These are phyloP conservation scores for Sarotherodon lohbergeri DNA, from an alignment of 2,113 vertebrate species.

Conservation along the genomic window DNA sequence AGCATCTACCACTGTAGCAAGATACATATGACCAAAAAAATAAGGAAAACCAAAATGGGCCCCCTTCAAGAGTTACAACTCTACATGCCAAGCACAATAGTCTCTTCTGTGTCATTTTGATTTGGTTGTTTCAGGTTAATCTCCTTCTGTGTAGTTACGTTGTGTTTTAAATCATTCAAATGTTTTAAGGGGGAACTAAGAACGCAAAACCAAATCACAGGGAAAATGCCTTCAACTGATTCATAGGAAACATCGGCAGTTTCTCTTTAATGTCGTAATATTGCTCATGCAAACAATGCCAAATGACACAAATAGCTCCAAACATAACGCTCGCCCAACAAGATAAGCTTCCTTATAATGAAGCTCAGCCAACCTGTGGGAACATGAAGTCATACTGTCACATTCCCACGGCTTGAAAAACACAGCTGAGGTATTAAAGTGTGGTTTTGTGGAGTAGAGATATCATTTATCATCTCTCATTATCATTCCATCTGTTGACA, in stretches of 20 bases:
- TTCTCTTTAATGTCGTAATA: background rate
- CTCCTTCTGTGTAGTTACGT: background rate
- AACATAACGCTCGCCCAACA: background rate
- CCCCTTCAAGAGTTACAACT: background rate
- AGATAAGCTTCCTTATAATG: background rate
- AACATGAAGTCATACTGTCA: background rate
- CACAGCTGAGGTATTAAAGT: background rate
- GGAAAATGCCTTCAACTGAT: background rate
- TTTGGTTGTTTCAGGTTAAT: background rate
- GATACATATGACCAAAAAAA: background rate
- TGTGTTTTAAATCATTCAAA: background rate
- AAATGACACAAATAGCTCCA: background rate
- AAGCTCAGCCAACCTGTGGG: background rate
- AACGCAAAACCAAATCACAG: background rate
- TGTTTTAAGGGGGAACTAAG: background rate
- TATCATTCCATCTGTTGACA: slow-evolving; percentile 16
- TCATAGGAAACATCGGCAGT: background rate
- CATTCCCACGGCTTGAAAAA: background rate
- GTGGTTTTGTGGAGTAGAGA: background rate
- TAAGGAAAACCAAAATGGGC: background rate
- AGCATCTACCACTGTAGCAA: background rate
- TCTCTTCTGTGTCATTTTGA: background rate
- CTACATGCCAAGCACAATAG: background rate
- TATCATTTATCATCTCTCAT: background rate
- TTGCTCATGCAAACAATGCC: background rate